Evolutionary conservation across 2,797 vertebrate genomes (phyloP).

Genomic region (Myotis pilosus): DNA sequence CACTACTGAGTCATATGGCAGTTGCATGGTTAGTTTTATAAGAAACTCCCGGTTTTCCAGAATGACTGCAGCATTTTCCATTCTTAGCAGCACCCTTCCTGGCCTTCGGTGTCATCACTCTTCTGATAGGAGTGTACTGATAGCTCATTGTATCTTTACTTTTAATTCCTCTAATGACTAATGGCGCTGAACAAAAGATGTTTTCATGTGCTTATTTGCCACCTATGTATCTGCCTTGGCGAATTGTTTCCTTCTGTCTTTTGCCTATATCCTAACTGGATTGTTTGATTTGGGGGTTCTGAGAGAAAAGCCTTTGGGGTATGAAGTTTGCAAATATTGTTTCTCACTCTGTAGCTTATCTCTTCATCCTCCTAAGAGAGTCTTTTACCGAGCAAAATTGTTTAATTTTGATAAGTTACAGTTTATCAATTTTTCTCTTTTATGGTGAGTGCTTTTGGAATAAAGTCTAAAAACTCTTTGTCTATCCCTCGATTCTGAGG

Average conservation of each 20-base stretch:
- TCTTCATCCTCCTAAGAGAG: background rate
- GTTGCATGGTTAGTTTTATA: background rate
- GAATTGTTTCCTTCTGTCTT: background rate
- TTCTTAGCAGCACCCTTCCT: background rate
- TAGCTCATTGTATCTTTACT: background rate
- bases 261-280: background rate
- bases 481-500: background rate
- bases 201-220: background rate
- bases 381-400: background rate
- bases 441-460: background rate
- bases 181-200: background rate
- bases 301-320: background rate
- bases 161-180: slow-evolving; percentile 1
- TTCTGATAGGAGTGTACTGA: background rate
- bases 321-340: background rate
- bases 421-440: background rate
- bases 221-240: background rate
- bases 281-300: background rate
- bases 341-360: background rate
- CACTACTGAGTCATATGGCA: background rate
- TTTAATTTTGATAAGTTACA: background rate
- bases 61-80: background rate
- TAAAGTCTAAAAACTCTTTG: background rate
- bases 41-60: background rate
- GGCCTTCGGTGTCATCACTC: background rate